phyloP scores from a whole-genome alignment of 2,797 vertebrate genomes.

The Microctenopoma stevenorrisi region DNA sequence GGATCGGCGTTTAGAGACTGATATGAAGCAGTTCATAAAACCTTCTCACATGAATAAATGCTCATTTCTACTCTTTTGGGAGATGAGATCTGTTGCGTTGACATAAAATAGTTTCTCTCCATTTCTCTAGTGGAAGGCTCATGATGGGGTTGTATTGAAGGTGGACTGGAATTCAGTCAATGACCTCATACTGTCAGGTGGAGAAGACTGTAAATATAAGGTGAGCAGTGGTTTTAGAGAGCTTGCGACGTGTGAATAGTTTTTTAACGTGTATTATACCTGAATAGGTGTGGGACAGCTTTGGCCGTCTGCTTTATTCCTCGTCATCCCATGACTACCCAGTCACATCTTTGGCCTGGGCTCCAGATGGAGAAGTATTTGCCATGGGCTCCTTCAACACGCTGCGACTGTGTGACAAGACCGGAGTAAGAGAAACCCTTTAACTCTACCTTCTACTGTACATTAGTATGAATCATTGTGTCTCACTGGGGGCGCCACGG shows the following conservation, averaged over 20 bases:
- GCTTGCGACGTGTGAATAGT: background rate
- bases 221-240: slow-evolving; percentile 68
- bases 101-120: slow-evolving; percentile 9
- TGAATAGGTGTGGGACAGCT: slow-evolving; percentile 95
- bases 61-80: background rate
- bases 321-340: slow-evolving; percentile 91
- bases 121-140: slow-evolving; percentile 93
- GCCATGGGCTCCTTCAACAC: slow-evolving; percentile 96
- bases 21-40: background rate
- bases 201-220: slow-evolving; percentile 98
- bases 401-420: slow-evolving; percentile 94
- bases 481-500: too few relatives aligned
- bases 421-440: slow-evolving; percentile 87
- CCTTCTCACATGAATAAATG: slow-evolving; percentile 10
- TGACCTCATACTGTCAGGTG: slow-evolving; percentile 93
- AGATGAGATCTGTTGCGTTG: slow-evolving; percentile 1
- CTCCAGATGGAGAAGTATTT: slow-evolving; percentile 93
- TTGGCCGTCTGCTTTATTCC: slow-evolving; percentile 87
- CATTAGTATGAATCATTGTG: background rate
- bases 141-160: slow-evolving; percentile 94
- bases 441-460: background rate
- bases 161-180: slow-evolving; percentile 97
- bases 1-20: too few relatives aligned
- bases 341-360: slow-evolving; percentile 93
- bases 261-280: slow-evolving; percentile 23